phyloP scores from a whole-genome alignment of 1,140 invertebrate genomes.

The Drosophila busckii region DNA sequence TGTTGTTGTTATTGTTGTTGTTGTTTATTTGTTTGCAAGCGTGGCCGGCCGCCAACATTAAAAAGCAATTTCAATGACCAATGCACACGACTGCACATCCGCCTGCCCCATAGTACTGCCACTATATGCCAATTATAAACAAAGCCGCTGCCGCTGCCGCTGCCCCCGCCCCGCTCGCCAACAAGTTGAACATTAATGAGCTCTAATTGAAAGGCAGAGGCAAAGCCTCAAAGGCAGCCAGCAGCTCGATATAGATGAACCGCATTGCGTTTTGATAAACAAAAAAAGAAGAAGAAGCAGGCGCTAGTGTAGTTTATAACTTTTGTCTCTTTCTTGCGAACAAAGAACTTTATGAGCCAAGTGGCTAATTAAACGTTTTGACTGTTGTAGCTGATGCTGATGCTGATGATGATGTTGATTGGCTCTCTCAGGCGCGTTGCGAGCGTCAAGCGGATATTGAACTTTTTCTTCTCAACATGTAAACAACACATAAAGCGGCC shows the following conservation, averaged over 20 bases:
- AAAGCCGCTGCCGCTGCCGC: conserved; percentile 10
- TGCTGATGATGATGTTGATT: conserved; percentile 19
- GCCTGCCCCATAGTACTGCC: background rate
- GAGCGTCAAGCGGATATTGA: conserved; percentile 44
- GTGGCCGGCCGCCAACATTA: conserved; percentile 42
- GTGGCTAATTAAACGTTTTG: conserved; percentile 57
- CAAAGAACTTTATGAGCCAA: conserved; percentile 41
- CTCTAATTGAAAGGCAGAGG: conserved; percentile 47
- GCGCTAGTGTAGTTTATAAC: conserved; percentile 4
- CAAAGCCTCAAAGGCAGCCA: conserved; percentile 15
- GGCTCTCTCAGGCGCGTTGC: conserved; percentile 6
- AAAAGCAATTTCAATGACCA: conserved; percentile 56
- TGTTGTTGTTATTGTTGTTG: conserved; percentile 5
- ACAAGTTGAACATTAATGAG: conserved; percentile 64
- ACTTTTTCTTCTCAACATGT: conserved; percentile 36
- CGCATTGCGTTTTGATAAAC: conserved; percentile 46
- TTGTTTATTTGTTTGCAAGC: conserved; percentile 45
- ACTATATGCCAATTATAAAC: conserved; percentile 56
- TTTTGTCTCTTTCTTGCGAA: conserved; percentile 17
- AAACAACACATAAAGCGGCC: conserved; percentile 13
- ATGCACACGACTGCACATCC: conserved; percentile 55
- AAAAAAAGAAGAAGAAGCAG: conserved; percentile 10
- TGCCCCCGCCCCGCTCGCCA: background rate
- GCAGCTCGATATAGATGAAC: conserved; percentile 26
- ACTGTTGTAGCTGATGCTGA: too few relatives aligned